These are phyloP conservation scores for Silurus meridionalis DNA, from an alignment of 2,113 vertebrate species.

Conservation along the genomic window DNA sequence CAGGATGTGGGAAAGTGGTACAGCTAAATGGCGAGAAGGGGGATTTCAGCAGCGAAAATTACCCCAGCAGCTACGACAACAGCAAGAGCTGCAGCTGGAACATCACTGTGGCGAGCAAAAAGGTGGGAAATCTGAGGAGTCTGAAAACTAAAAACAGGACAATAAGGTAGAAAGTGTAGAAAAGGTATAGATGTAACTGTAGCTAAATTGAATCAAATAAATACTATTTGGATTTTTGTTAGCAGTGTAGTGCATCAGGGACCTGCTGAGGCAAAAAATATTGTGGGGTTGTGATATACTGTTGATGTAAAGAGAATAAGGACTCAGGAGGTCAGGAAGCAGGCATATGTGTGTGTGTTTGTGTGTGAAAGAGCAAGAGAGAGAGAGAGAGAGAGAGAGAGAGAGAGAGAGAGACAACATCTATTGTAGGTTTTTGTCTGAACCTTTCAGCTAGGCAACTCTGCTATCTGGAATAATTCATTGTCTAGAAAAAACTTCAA, in stretches of 20 bases:
- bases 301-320: neutral
- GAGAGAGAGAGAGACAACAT: neutral
- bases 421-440: neutral
- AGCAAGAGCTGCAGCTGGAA: constrained; percentile 71
- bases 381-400: neutral
- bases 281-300: neutral
- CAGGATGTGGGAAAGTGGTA: constrained; percentile 63
- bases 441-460: neutral
- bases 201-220: neutral
- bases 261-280: neutral
- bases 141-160: neutral
- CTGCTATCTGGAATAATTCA: neutral
- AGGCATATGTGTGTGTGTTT: neutral
- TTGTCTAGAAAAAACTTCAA: neutral
- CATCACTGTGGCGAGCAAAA: constrained; percentile 72
- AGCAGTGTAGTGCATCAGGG: neutral
- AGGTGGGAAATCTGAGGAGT: constrained; percentile 61
- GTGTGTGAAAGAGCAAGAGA: neutral
- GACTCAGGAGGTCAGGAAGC: neutral
- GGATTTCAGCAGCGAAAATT: constrained; percentile 71
- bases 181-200: neutral
- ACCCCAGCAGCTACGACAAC: constrained; percentile 70
- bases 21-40: constrained; percentile 66
- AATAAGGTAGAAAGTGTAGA: neutral
- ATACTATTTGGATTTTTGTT: neutral